A percentile compares a stretch with the other conserved stretches of the same genome.
Evolutionary conservation across 2,888 invertebrate species (phyloP).

Genomic region (Zaprionus obscuricornis): DNA sequence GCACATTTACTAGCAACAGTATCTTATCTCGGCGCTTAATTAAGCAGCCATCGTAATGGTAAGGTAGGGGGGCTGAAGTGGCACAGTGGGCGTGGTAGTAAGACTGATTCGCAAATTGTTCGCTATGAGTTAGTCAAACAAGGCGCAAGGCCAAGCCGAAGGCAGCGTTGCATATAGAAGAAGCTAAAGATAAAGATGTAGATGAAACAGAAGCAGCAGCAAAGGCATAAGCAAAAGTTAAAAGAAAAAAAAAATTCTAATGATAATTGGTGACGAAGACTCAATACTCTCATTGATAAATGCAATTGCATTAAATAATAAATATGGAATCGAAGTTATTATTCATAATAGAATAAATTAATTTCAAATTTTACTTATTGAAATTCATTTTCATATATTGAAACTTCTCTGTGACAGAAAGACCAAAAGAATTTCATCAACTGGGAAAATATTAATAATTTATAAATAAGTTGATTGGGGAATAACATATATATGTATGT

Average conservation of each 20-base stretch:
- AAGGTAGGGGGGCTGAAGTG: background rate
- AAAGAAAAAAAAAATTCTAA: conserved; percentile 23
- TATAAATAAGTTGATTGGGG: too few species aligned
- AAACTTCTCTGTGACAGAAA: too few species aligned
- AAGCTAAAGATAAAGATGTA: conserved; percentile 21
- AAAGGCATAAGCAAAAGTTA: conserved; percentile 49
- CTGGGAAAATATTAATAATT: too few species aligned
- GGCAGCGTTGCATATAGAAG: conserved; percentile 35
- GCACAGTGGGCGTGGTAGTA: background rate
- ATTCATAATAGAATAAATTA: too few species aligned
- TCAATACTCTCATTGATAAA: conserved; percentile 21
- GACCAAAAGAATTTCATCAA: too few species aligned
- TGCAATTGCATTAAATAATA: too few species aligned
- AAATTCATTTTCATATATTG: too few species aligned
- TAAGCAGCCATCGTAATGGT: conserved; percentile 50
- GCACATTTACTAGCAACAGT: conserved; percentile 58
- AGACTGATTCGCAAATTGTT: conserved; percentile 59
- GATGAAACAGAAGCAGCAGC: conserved; percentile 25
- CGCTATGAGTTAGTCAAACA: conserved; percentile 78
- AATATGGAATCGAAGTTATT: too few species aligned
- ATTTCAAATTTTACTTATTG: too few species aligned
- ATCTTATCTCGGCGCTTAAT: conserved; percentile 73
- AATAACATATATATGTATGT: too few species aligned
- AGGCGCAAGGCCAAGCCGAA: conserved; percentile 65
- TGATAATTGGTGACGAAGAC: background rate